These are phyloP conservation scores for Notiomystis cincta DNA, from an alignment of 2,113 vertebrate species.

Conservation along the genomic window DNA sequence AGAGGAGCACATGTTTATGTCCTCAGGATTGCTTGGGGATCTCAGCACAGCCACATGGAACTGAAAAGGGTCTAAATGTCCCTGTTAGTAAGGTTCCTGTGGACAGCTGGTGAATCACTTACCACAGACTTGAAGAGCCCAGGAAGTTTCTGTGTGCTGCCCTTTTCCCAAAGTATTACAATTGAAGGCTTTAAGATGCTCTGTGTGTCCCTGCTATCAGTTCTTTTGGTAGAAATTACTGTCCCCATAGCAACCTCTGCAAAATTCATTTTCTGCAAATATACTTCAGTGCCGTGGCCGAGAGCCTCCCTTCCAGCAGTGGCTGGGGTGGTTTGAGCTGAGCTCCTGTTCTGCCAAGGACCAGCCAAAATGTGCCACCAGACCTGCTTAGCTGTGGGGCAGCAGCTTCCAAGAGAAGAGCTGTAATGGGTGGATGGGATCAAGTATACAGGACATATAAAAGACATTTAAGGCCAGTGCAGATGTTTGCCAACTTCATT, in stretches of 20 bases:
- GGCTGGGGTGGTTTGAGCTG: neutral
- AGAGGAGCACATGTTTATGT: neutral
- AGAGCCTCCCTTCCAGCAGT: neutral
- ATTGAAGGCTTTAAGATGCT: neutral
- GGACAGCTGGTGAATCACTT: neutral
- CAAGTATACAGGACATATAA: neutral
- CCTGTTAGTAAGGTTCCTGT: neutral
- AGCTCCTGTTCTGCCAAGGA: neutral
- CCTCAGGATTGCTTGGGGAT: neutral
- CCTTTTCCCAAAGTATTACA: neutral
- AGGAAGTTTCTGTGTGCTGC: neutral
- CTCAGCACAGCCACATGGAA: neutral
- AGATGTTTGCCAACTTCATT: neutral
- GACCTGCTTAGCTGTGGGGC: neutral
- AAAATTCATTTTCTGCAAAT: neutral
- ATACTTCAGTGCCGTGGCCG: fast-evolving
- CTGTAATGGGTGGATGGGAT: neutral
- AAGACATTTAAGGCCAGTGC: neutral
- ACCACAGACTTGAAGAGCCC: neutral
- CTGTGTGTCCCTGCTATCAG: neutral
- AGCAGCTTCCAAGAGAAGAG: neutral
- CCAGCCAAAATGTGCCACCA: neutral
- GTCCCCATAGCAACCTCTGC: neutral
- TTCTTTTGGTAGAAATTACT: neutral
- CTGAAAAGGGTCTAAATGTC: neutral